These are phyloP conservation scores for Thalassarche chlororhynchos DNA, from an alignment of 2,113 vertebrate species.

Conservation along the genomic window DNA sequence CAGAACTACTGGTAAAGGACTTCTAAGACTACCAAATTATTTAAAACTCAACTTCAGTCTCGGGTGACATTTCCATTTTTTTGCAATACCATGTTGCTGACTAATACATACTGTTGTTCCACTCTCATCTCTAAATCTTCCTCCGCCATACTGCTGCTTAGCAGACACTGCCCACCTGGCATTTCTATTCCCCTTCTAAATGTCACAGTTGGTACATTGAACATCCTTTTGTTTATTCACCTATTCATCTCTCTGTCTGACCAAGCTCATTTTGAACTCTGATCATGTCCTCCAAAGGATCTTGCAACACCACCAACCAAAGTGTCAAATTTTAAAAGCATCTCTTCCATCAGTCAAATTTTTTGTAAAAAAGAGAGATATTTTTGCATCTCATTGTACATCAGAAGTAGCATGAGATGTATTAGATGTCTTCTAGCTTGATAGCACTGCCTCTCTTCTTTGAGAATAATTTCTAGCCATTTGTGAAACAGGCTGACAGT, in stretches of 20 bases:
- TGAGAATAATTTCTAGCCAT: neutral
- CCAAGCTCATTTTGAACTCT: neutral
- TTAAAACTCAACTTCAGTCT: neutral
- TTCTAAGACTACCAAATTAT: neutral
- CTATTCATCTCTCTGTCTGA: neutral
- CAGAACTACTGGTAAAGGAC: neutral
- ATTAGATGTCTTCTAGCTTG: neutral
- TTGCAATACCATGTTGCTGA: neutral
- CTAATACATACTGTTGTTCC: neutral
- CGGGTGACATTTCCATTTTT: neutral
- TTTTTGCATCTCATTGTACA: neutral
- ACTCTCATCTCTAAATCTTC: neutral
- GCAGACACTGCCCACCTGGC: neutral
- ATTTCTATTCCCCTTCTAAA: neutral
- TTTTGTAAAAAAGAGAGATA: neutral
- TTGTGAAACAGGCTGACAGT: neutral
- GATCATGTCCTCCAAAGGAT: neutral
- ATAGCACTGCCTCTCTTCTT: neutral
- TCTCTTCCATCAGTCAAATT: neutral
- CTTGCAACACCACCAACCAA: neutral
- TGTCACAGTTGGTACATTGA: neutral
- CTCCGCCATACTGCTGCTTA: neutral
- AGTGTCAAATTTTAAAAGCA: constrained; percentile 1
- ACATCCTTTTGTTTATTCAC: neutral
- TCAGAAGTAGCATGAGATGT: neutral